Evolutionary conservation across 1,140 invertebrate species (phyloP), one percentile per base, ranked within the genome.

Genomic region (Drosophila pectinifera): DNA sequence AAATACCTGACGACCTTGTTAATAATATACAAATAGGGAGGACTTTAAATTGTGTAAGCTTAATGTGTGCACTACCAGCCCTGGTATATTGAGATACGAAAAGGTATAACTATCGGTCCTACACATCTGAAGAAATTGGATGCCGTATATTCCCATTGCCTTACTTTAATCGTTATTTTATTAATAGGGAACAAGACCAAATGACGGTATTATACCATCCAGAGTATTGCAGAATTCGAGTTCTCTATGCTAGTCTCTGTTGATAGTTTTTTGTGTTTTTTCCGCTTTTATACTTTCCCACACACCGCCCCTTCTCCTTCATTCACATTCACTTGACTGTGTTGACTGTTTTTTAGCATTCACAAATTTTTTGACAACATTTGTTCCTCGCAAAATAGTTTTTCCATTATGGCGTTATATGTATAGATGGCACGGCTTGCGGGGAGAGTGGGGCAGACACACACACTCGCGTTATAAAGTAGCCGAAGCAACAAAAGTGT

Each of bases 281-380:
- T 64, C 43, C 49, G 16, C 54, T 43, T 76, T 51, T 51, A n/a
- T 53, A 51, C 31, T 53, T 65, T 75, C 42, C 55, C 46, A 39
- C 26, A 48, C 36, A 49, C 16, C 49, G 13, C 51, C 16, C 67
- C 16, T 42, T n/a, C 22, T 39, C 41, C 36, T 45, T 18, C 45
- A 41, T 62, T 62, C 73, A 34, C 53, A 51, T 75, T 45, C 46
- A 75, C 73, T 82, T 82, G 69, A 53, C 56, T 78, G 57, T 74
- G 75, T 83, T 82, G 80, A 76, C 75, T 82, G 78, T 86, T 88
- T 88, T 86, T 88, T 83, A 89, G 83, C 76, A 89, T 88, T 73
- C 83, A 83, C 79, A 88, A 78, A 80, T 89, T 88, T 88, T 88
- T 88, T 88, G 83, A 89, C 84, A 88, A 89, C 79, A 89, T 83